Conservation (phyloP, 2,113 vertebrate species). For the Etheostoma spectabile region DNA sequence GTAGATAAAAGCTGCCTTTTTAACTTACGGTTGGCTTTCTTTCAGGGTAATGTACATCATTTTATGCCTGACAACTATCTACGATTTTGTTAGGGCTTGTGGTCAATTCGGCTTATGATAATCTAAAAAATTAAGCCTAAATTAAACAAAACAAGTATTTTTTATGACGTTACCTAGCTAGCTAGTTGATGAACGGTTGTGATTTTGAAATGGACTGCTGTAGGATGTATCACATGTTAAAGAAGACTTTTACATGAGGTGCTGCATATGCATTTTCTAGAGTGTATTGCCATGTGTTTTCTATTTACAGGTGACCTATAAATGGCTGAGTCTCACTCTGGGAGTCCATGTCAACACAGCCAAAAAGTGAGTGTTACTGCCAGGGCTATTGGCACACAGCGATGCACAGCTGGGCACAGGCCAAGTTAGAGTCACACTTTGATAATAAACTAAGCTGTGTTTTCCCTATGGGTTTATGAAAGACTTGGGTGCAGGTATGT, state of each 20-base stretch:
- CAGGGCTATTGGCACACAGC: not conserved
- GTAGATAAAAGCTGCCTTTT: not conserved
- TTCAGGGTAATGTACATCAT: fast-evolving
- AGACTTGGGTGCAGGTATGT: too few species aligned
- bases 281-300: not conserved
- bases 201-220: too few species aligned
- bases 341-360: conserved; percentile 93
- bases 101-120: not conserved
- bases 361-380: conserved; percentile 90
- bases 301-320: conserved; percentile 92
- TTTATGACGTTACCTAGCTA: too few species aligned
- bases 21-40: not conserved
- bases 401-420: not conserved
- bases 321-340: conserved; percentile 95
- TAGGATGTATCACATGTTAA: too few species aligned
- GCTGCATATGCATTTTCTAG: too few species aligned
- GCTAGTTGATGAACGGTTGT: too few species aligned
- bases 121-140: fast-evolving
- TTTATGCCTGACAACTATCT: fast-evolving
- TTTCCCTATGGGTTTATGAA: too few species aligned
- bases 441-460: not conserved
- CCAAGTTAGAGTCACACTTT: not conserved
- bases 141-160: not conserved
- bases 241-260: too few species aligned
- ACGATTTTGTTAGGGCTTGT: fast-evolving